Percentiles rank a stretch among this genome's conserved stretches.
These are phyloP conservation scores for Hyperoplus immaculatus DNA, from an alignment of 2,797 vertebrate species.

Conservation along the genomic window DNA sequence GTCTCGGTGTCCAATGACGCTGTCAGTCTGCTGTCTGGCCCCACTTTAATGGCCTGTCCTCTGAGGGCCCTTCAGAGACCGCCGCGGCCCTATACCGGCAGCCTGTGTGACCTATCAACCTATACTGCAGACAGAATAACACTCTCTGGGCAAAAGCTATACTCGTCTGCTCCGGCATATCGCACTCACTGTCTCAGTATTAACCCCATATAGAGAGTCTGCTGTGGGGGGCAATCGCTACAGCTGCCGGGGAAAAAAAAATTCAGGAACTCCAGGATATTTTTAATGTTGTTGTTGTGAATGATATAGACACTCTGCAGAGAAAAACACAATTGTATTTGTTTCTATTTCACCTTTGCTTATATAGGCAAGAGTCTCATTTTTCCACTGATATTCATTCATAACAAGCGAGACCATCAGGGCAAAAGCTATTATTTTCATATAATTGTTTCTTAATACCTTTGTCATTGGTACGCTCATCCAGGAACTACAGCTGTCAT, in stretches of 20 bases:
- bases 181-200: slow-evolving; percentile 54
- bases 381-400: too few species aligned
- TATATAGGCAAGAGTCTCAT: too few species aligned
- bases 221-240: slow-evolving; percentile 61
- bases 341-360: too few species aligned
- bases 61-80: slow-evolving; percentile 69
- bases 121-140: slow-evolving; percentile 51
- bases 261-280: slow-evolving; percentile 46
- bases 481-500: too few species aligned
- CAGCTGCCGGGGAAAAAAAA: slow-evolving; percentile 39
- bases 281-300: slow-evolving; percentile 36
- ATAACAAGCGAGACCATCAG: too few species aligned
- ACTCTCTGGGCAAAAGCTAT: slow-evolving; percentile 27
- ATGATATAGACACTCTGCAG: slow-evolving; percentile 38
- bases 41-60: slow-evolving; percentile 73
- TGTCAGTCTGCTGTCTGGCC: slow-evolving; percentile 74
- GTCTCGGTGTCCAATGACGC: slow-evolving; percentile 55
- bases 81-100: slow-evolving; percentile 44
- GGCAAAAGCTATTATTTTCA: too few species aligned
- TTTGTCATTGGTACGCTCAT: too few species aligned
- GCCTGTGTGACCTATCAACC: slow-evolving; percentile 68
- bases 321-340: slow-evolving; percentile 33
- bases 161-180: slow-evolving; percentile 40
- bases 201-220: slow-evolving; percentile 63
- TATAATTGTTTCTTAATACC: too few species aligned